These are phyloP conservation scores for Sphyrna mokarran DNA, from an alignment of 2,113 vertebrate genomes.

Conservation along the genomic window DNA sequence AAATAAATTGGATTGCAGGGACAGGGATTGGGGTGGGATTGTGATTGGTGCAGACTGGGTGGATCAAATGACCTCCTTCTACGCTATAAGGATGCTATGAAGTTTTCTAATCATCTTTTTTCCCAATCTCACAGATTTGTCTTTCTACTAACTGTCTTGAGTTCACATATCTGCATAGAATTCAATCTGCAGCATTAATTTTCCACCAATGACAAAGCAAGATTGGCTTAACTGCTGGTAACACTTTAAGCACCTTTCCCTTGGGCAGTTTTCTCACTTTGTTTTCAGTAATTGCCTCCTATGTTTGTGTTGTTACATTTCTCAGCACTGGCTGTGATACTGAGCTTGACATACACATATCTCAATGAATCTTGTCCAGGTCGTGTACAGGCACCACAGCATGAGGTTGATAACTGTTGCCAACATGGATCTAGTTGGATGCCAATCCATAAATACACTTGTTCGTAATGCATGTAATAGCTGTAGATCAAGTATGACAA, in stretches of 20 bases:
- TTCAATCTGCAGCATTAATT: neutral
- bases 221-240: neutral
- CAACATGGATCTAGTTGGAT: neutral
- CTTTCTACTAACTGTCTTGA: neutral
- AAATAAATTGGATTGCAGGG: no score
- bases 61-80: no score
- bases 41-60: no score
- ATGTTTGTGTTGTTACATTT: neutral
- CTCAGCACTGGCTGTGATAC: no score
- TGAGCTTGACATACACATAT: neutral
- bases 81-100: no score
- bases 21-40: no score
- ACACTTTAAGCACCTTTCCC: neutral
- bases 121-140: neutral
- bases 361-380: neutral
- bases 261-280: neutral
- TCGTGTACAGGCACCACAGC: neutral
- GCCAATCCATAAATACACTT: neutral
- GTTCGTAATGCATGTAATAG: neutral
- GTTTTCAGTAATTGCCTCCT: neutral
- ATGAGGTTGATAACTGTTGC: neutral
- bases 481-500: neutral
- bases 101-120: neutral
- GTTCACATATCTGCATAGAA: neutral
- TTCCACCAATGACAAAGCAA: neutral